Evolutionary conservation across 2,888 invertebrate genomes (phyloP).

Genomic region (Metacarcinus magister): DNA sequence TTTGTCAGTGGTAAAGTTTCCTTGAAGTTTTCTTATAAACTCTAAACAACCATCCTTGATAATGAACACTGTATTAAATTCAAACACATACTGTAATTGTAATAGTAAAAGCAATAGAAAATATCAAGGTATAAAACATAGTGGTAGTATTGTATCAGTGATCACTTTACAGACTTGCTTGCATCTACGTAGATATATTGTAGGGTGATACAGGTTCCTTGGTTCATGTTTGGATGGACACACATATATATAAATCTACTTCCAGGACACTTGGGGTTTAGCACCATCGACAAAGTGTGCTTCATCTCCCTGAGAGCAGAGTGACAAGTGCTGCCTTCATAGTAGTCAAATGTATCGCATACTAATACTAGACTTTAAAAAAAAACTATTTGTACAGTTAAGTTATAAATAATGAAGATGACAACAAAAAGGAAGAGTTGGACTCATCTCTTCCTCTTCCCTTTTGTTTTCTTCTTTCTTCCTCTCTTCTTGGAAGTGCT

Average conservation of each 20-base stretch:
- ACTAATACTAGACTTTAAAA: neutral
- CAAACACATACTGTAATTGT: too few species aligned
- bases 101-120: too few species aligned
- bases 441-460: slow-evolving; percentile 81
- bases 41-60: too few species aligned
- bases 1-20: too few species aligned
- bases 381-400: neutral
- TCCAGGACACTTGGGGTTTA: neutral
- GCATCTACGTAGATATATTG: too few species aligned
- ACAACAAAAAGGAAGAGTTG: neutral
- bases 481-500: slow-evolving; percentile 79
- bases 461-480: slow-evolving; percentile 82
- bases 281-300: neutral
- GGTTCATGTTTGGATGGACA: neutral
- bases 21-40: too few species aligned
- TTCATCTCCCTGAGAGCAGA: neutral
- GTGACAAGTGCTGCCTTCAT: neutral
- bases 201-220: too few species aligned
- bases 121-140: too few species aligned
- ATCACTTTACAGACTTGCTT: too few species aligned
- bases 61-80: too few species aligned
- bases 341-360: neutral
- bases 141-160: too few species aligned
- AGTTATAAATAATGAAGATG: neutral
- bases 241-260: neutral